A percentile compares a stretch with the other conserved stretches of the same genome.
These are phyloP conservation scores for Stratiomys singularior DNA, from an alignment of 2,888 invertebrate species.

Conservation along the genomic window DNA sequence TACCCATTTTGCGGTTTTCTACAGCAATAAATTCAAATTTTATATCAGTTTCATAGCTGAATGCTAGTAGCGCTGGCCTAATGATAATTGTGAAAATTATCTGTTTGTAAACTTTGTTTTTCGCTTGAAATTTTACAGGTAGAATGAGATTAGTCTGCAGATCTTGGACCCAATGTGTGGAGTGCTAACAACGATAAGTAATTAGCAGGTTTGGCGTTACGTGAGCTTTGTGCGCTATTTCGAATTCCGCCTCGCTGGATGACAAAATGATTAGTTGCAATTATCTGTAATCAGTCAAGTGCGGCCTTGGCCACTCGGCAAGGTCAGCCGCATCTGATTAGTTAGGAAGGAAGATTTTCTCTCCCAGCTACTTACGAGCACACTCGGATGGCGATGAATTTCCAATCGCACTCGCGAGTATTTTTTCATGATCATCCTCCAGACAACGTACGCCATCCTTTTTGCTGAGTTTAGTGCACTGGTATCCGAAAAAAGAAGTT, in stretches of 20 bases:
- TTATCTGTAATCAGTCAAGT: background rate
- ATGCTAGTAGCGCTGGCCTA: background rate
- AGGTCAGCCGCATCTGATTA: background rate
- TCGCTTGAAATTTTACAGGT: no score
- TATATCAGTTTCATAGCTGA: background rate
- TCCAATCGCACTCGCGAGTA: slow-evolving; percentile 60
- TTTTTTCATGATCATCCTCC: slow-evolving; percentile 63
- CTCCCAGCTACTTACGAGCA: slow-evolving; percentile 53
- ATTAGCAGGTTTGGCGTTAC: no score
- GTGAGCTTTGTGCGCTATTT: no score
- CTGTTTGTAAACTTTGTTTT: no score
- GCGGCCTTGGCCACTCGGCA: background rate
- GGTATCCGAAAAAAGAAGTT: slow-evolving; percentile 33
- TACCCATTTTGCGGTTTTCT: background rate
- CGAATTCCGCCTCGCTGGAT: background rate
- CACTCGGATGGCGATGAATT: slow-evolving; percentile 55
- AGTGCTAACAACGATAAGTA: no score
- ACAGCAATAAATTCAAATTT: background rate
- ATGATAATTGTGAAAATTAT: no score
- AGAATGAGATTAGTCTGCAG: no score
- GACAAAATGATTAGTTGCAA: background rate
- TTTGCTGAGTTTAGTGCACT: slow-evolving; percentile 21
- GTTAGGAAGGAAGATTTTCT: no score
- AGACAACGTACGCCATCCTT: slow-evolving; percentile 63
- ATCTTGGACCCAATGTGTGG: no score